Base-by-base conservation (phyloP, 2,888 invertebrate genomes). In the Clunio marinus region DNA sequence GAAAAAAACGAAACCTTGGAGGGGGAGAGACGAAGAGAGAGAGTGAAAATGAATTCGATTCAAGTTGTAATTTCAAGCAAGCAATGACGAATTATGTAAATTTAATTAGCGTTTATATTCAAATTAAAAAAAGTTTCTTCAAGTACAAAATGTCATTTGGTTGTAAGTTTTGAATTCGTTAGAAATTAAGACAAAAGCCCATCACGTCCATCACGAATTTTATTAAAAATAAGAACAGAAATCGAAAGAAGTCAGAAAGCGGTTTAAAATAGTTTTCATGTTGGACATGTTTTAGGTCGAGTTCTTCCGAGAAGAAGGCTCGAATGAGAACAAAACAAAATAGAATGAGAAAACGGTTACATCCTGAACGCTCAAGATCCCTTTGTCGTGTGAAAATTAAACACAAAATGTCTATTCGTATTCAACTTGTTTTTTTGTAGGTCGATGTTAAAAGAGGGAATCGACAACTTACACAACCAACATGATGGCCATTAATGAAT, bases 51-150 rank as follows among this genome's bases (percentile, higher is more conserved):
- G n/a, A n/a, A n/a, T n/a, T n/a, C n/a, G n/a, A n/a, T n/a, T n/a
- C n/a, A n/a, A n/a, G n/a, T 51, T 51, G 20, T 3, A 51, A 51
- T 51, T 7, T 4, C 32, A 32, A 5, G 32, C 20, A 8, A 22
- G 17, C 35, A 41, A 41, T 66, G 66, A 66, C 55, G 46, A 45
- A 28, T 55, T 24, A 51, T 32, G 32, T 27, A 66, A 66, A 46
- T 28, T 55, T 66, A 66, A 66, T 55, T 66, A 66, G 46, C 46
- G 37, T 46, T 46, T 15, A 65, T 17, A 27, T 28, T 46, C 45
- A 65, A 46, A 62, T 25, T 62, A 10, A 27, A 58, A 58, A 20
- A 58, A 27, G n/a, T 55, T 17, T 60, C 22, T 60, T 60, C 7
- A 22, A 25, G 24, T 35, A 13, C 10, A 10, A 10, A 41, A n/a